Percentiles rank a stretch among this genome's conserved stretches.
Evolutionary conservation across 2,113 vertebrate genomes (phyloP).

Genomic region (Etia nguti): DNA sequence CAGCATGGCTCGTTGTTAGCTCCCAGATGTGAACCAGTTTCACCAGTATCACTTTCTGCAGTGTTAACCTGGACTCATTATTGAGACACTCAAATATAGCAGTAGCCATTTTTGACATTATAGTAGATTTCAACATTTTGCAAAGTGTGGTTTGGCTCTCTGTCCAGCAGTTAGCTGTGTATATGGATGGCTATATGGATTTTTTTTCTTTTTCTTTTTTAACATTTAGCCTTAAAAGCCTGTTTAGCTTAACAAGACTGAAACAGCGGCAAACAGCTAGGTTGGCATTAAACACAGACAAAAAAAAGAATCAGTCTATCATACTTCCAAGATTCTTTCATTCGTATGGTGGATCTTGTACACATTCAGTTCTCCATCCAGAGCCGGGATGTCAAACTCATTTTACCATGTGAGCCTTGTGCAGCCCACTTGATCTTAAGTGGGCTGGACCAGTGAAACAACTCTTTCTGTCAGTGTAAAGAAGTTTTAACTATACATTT

Average conservation of each 20-base stretch:
- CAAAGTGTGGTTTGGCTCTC: background rate
- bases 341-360: background rate
- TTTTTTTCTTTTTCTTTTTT: background rate
- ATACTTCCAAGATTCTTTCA: background rate
- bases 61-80: background rate
- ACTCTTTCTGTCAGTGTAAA: background rate
- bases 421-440: background rate
- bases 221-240: background rate
- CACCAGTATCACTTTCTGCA: background rate
- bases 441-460: background rate
- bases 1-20: background rate
- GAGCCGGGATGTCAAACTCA: background rate
- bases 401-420: background rate
- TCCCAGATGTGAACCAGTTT: background rate
- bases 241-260: background rate
- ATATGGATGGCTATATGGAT: background rate
- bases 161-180: background rate
- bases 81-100: background rate
- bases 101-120: accelerated
- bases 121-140: background rate
- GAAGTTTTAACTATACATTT: background rate
- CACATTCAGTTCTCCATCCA: accelerated
- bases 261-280: background rate
- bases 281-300: background rate
- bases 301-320: background rate